Percentiles rank a stretch among this genome's conserved stretches.
phyloP scores from a whole-genome alignment of 2,113 vertebrate species.

The Poeciliopsis retropinna region DNA sequence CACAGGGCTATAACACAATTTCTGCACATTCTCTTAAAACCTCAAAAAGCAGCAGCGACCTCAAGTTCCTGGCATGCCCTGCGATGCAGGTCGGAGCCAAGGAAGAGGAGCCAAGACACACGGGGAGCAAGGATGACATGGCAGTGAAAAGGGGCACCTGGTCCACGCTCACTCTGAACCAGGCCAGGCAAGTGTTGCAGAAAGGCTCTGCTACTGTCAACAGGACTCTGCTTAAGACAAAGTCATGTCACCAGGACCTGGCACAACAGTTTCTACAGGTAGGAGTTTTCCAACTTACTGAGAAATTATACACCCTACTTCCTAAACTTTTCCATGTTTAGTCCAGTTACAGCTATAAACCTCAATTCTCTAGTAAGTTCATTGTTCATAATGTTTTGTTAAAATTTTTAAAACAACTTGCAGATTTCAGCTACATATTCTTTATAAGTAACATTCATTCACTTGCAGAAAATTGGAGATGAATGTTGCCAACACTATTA shows the following conservation, averaged over 20 bases:
- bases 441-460: not conserved
- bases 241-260: conserved; percentile 96
- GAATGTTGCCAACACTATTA: not conserved
- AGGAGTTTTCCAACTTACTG: conserved; percentile 57
- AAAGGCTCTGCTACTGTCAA: conserved; percentile 96
- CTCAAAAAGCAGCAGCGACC: conserved; percentile 94
- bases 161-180: conserved; percentile 95
- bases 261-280: conserved; percentile 97
- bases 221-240: conserved; percentile 94
- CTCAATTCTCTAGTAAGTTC: not conserved
- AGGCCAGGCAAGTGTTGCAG: conserved; percentile 93
- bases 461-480: not conserved
- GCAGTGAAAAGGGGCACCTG: conserved; percentile 91
- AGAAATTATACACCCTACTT: too few relatives aligned
- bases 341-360: not conserved
- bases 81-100: conserved; percentile 76
- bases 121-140: conserved; percentile 61
- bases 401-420: not conserved
- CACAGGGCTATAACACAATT: conserved; percentile 85
- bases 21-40: conserved; percentile 83
- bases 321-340: not conserved
- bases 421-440: not conserved
- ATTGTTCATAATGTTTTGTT: not conserved
- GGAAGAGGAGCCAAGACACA: conserved; percentile 54
- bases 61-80: conserved; percentile 82